Base-by-base conservation (phyloP, 35 echinoderm and acorn worm genomes). In the Apostichopus japonicus region DNA sequence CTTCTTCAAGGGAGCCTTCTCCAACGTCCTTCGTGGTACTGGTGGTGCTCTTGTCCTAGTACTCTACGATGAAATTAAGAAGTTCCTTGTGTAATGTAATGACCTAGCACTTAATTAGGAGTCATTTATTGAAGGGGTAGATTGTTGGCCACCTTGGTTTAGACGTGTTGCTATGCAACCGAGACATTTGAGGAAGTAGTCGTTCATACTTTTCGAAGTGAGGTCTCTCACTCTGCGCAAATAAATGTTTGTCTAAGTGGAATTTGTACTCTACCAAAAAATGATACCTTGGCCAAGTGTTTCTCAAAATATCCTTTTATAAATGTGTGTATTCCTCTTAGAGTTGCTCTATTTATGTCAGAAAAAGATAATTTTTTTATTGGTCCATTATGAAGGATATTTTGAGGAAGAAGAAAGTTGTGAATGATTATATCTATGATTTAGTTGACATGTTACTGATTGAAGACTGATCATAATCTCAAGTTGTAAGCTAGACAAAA, bases 1-100 rank as follows among this genome's bases (percentile, higher is more conserved):
- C 17, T 98, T 98, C 97, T 98, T 98, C 93, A 98, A 98, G 95
- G 97, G 97, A 59, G 97, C 97, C 21, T 92, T 98, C 93, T 98
- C 97, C 91, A 98, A 98, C 72, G 91, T 98, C 86, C 87, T 98
- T 22, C 95, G 97, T 96, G 97, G 97, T 82, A 98, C 97, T 10
- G 97, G 97, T 53, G 97, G 97, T 53, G 97, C 97, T 53, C 91
- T 98, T 15, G 95, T 98, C 22, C 92, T 98, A 24, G 95, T 98
- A 22, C 83, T 98, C 15, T 96, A 98, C 62, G 97, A 98, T 79
- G 97, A 98, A 95, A 77, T 98, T 53, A 98, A 98, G 86, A 94
- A 94, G 52, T 15, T 96, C 75, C 17, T 96, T 33, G 86, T 89
- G 10, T 89, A 71, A 8, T 10, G 63, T n/a, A n/a, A 65, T 57